Base-by-base conservation (phyloP, 2,113 vertebrate species). In the Semicossyphus pulcher region DNA sequence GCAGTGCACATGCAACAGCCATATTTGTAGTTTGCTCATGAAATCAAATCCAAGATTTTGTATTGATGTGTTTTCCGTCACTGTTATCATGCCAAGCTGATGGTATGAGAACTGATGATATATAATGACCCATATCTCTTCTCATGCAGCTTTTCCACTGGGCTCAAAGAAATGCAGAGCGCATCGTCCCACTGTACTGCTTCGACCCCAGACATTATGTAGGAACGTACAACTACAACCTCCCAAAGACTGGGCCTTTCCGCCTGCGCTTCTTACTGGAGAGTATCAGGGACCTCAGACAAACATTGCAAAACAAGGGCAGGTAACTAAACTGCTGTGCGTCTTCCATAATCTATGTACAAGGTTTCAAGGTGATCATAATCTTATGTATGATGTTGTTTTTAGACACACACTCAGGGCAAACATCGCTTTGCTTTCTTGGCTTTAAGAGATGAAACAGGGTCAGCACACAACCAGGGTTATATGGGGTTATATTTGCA, bases 101-200 rank as follows among this genome's bases (percentile, higher is more conserved):
- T 47, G 18, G 18, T 21, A 4, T 1, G 7, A 21, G 11, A 41
- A 16, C 41, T 25, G 11, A 47, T 57, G 5, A 0, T 21, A 29
- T 31, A 14, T 1, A 14, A 39, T 39, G 10, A 41, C 10, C 3
- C 31, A 12, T 5, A 31, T 10, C 12, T 67, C 23, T 76, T 29
- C 4, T 21, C 15, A 0, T 70, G 23, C 78, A 95, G 95, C 86
- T 95, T 41, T 91, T 96, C 4, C 88, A 90, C 51, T 95, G 95
- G 94, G 95, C 94, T 45, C 91, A 94, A 74, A 86, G 45, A 37
- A 93, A 94, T 9, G 91, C 93, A 0, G 94, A 95, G n/a, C 53
- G 91, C 29, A 56, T 95, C 1, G 41, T 96, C n/a, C 95, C 94
- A 0, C 92, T 96, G 2, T 96, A 95, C 88, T 95, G 95, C 90